Base-by-base conservation (phyloP, 2,888 invertebrate genomes). In the Cetonia aurata region DNA sequence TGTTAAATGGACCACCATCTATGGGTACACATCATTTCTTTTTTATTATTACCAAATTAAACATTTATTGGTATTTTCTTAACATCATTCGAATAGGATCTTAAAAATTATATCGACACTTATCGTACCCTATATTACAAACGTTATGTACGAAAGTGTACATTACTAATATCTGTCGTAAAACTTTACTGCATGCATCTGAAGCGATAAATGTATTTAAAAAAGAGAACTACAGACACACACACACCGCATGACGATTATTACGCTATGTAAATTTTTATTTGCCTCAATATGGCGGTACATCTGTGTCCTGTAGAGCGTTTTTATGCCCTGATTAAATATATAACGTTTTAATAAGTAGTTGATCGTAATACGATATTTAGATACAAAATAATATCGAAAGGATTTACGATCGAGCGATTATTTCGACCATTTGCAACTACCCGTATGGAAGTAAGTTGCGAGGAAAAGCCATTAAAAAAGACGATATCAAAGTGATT, bases 281-380 rank as follows among this genome's bases (percentile, higher is more conserved):
- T 52, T 50, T 65, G 37, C 33, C 1, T 37, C 50, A 50, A 65
- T 65, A 65, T 65, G 62, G 37, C 62, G 50, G 50, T 41, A 50
- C 62, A 65, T 65, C 62, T 50, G 50, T 65, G 19, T 50, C 37
- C 25, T 10, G 17, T 25, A 33, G 37, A 62, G 9, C 6, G 50
- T 52, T 65, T 65, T 65, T 65, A 62, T 15, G 62, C 33, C 62
- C 33, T 48, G 46, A 37, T 65, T 65, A 65, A 65, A 65, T 65
- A 65, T 50, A 48, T 50, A 50, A 37, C 62, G 50, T 48, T 48
- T 50, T 62, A 62, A 62, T 62, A 62, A 62, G 50, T 48, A 19
- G 46, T 50, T 31, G 17, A 12, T 57, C n/a, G 33, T 48, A 46
- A 25, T 19, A 15, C 25, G 4, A 17, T 48, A 48, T 48, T 48